These are phyloP conservation scores for Hystrix cristata DNA, from an alignment of 2,113 vertebrate species.

Conservation along the genomic window DNA sequence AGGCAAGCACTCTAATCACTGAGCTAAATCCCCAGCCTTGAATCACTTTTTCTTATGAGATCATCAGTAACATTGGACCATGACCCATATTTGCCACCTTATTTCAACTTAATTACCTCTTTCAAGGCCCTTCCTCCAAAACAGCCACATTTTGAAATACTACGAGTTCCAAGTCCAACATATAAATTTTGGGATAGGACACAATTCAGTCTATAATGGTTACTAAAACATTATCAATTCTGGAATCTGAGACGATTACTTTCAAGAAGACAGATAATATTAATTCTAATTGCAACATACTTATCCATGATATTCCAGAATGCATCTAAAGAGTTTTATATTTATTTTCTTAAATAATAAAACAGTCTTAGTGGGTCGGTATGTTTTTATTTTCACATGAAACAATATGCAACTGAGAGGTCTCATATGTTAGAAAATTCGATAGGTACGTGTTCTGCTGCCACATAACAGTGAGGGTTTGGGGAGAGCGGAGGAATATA, in stretches of 20 bases:
- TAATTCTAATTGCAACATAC: neutral
- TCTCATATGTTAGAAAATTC: neutral
- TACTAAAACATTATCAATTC: neutral
- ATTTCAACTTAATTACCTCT: neutral
- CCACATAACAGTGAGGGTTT: neutral
- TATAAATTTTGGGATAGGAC: neutral
- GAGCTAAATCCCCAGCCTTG: too few relatives aligned
- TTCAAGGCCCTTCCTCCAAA: neutral
- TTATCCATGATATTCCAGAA: neutral
- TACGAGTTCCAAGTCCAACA: neutral
- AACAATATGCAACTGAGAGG: neutral
- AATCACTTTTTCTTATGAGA: neutral
- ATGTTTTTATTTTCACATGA: neutral
- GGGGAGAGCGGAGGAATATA: neutral
- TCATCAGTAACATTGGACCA: neutral
- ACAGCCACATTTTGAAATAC: neutral
- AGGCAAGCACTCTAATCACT: too few relatives aligned
- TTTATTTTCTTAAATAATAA: neutral
- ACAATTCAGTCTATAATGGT: neutral
- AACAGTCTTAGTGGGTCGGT: neutral
- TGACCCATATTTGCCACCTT: neutral
- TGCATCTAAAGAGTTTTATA: neutral
- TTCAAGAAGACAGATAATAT: neutral
- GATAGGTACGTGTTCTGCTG: neutral
- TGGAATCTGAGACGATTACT: neutral